Conservation (phyloP, 2,113 vertebrate genomes). For the Laterallus jamaicensis region DNA sequence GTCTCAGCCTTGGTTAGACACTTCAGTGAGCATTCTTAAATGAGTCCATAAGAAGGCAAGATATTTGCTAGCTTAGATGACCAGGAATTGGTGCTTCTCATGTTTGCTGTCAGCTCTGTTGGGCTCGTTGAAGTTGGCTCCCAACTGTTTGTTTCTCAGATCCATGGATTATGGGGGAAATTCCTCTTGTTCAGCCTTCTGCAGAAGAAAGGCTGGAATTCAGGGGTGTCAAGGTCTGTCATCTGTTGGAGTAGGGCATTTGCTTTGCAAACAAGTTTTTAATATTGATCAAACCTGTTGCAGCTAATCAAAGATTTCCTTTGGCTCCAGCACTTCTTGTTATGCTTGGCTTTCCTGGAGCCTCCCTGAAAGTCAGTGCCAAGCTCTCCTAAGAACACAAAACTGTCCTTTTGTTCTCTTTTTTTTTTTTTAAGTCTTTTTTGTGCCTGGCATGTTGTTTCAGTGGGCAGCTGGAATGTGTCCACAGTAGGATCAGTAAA, state of each 20-base stretch:
- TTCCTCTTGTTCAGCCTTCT: neutral
- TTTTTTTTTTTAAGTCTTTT: neutral
- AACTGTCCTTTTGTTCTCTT: neutral
- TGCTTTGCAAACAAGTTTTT: neutral
- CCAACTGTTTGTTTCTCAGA: neutral
- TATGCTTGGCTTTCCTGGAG: neutral
- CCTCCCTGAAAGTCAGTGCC: neutral
- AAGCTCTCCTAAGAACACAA: neutral
- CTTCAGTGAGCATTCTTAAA: fast-evolving
- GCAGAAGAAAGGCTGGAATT: neutral
- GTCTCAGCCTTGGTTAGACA: neutral
- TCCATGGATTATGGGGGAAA: neutral
- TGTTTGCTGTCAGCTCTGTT: neutral
- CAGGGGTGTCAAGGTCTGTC: neutral
- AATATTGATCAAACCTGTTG: neutral
- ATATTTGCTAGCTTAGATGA: neutral
- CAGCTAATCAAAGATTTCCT: neutral
- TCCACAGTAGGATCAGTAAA: neutral
- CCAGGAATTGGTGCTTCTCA: neutral
- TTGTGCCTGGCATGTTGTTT: neutral
- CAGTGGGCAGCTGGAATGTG: neutral
- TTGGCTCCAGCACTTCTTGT: neutral
- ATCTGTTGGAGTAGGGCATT: neutral
- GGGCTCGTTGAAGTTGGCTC: neutral
- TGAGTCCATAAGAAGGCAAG: neutral